A percentile compares a stretch with the other conserved stretches of the same genome.
These are phyloP conservation scores for Nezara viridula DNA, from an alignment of 2,888 invertebrate species.

Conservation along the genomic window DNA sequence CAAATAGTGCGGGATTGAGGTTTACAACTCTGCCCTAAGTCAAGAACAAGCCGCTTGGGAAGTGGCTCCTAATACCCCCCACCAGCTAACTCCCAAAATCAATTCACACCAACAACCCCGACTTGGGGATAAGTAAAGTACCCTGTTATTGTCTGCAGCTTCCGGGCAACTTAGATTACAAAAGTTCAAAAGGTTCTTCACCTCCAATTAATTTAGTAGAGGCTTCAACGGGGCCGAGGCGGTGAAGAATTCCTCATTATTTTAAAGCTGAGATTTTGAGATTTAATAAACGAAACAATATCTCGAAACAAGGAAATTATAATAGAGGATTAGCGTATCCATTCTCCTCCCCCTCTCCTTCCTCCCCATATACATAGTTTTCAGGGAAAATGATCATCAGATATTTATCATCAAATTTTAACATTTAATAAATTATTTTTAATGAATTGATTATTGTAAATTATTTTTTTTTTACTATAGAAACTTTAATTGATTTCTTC, in stretches of 20 bases:
- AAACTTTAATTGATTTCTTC: no score
- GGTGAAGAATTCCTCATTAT: neutral
- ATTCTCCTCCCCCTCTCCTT: neutral
- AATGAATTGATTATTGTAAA: no score
- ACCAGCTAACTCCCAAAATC: neutral
- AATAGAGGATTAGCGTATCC: neutral
- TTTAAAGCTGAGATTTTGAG: neutral
- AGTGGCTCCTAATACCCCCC: neutral
- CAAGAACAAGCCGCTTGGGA: neutral
- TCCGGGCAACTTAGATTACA: slow-evolving; percentile 18
- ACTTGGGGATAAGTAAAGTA: neutral
- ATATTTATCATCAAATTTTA: no score
- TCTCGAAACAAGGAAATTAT: neutral
- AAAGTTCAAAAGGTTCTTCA: slow-evolving; percentile 37
- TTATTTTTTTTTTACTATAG: no score
- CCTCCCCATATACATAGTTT: no score
- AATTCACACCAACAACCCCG: neutral
- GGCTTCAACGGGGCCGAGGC: neutral
- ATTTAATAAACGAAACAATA: neutral
- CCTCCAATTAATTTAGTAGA: neutral
- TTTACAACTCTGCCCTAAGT: neutral
- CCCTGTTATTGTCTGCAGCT: slow-evolving; percentile 23
- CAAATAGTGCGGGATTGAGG: slow-evolving; percentile 1
- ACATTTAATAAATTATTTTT: no score
- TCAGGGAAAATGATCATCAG: no score